phyloP scores from a whole-genome alignment of 2,113 vertebrate genomes.

The Muscicapa adusta region DNA sequence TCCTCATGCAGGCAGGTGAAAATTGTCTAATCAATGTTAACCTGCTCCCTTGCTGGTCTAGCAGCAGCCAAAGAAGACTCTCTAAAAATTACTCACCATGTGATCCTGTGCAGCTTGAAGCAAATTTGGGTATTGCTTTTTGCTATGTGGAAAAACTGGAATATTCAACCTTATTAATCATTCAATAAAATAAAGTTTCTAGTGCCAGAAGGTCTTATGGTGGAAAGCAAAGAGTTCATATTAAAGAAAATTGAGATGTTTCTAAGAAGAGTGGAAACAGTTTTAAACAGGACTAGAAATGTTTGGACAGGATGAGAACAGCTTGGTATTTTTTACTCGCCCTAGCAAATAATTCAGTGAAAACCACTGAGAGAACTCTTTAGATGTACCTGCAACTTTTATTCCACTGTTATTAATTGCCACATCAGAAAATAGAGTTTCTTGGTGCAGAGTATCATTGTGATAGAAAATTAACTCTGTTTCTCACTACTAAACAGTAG shows the following conservation, averaged over 20 bases:
- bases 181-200: neutral
- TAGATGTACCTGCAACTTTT: neutral
- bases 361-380: neutral
- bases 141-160: neutral
- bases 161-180: neutral
- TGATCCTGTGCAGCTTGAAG: neutral
- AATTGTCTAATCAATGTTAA: neutral
- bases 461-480: neutral
- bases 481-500: neutral
- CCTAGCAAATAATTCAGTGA: neutral
- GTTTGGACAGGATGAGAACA: neutral
- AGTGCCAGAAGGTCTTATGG: neutral
- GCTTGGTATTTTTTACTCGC: neutral
- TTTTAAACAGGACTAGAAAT: neutral
- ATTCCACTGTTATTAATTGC: neutral
- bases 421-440: neutral
- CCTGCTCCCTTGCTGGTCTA: neutral
- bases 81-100: neutral
- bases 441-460: neutral
- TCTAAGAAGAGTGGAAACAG: neutral
- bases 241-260: neutral
- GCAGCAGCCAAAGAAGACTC: neutral
- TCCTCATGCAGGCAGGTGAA: neutral
- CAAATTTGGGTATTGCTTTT: neutral
- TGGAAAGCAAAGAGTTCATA: neutral